Evolutionary conservation across 1,140 invertebrate genomes (phyloP), one percentile per base, ranked within the genome.

Genomic region (Drosophila punjabiensis): DNA sequence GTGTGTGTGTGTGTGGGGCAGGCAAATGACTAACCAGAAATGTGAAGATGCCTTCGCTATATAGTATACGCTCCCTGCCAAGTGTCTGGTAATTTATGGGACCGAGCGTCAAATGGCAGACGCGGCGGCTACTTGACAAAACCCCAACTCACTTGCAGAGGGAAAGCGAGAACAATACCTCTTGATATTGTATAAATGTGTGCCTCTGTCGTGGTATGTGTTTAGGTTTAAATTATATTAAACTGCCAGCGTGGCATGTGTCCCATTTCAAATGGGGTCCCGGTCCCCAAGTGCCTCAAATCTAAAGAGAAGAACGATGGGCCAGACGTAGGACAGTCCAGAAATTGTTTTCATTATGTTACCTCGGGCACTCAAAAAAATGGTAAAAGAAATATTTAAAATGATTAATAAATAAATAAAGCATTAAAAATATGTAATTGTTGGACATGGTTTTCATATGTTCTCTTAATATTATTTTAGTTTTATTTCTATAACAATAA

Each of bases 171-270:
- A 71, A 63, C 66, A 55, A 73, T 73, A 59, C 66, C 69, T 60
- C 66, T 73, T 71, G 66, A 73, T 70, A 70, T 59, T 33, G n/a
- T 37, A 61, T 74, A 62, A 63, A 58, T 58, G 47, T 67, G 50
- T 76, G 71, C 67, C 64, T 70, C 45, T 58, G 48, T 30, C 48
- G 47, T 58, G 81, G 84, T 81, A 81, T 88, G 81, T 87, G 59
- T 88, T 88, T 89, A 81, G 85, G 85, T 84, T 88, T 88, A 88
- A 88, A 88, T 89, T 87, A 87, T 87, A 87, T 88, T 85, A 88
- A 89, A 88, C 85, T 88, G 84, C 85, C 84, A 79, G 68, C 77
- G 81, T 89, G 85, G 85, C 81, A 88, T 85, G 85, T 85, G 86
- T 79, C 85, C 85, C 85, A 79, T 85, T 81, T 85, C 81, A 79